These are phyloP conservation scores for Hemicordylus capensis DNA, from an alignment of 2,113 vertebrate species.

Conservation along the genomic window DNA sequence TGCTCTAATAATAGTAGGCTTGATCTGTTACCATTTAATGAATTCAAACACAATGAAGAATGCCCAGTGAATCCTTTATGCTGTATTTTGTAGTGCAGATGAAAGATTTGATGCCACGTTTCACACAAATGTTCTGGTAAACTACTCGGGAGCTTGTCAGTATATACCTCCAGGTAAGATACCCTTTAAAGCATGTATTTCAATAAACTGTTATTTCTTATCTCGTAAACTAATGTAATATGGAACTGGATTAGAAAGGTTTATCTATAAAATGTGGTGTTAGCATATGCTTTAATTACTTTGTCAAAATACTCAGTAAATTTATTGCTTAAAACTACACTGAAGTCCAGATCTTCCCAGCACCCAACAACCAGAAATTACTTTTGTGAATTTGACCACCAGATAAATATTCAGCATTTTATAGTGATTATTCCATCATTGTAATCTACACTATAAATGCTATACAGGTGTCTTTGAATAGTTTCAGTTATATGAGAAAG, in stretches of 20 bases:
- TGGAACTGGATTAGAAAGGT: not conserved
- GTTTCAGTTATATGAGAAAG: not conserved
- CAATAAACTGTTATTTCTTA: not conserved
- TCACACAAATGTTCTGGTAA: slow-evolving; percentile 91
- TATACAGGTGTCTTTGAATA: not conserved
- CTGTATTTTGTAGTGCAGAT: slow-evolving; percentile 80
- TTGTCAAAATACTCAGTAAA: not conserved
- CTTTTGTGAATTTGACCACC: not conserved
- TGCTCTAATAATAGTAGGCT: not conserved
- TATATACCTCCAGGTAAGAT: slow-evolving; percentile 90
- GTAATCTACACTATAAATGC: not conserved
- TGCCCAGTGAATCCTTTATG: slow-evolving; percentile 11
- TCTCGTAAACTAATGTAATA: not conserved
- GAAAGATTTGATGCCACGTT: slow-evolving; percentile 92
- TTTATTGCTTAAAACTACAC: not conserved
- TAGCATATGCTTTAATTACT: not conserved
- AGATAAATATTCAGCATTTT: not conserved
- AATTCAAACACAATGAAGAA: not conserved
- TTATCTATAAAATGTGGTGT: not conserved
- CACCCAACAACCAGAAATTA: not conserved
- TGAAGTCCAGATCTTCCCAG: not conserved
- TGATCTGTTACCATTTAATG: not conserved
- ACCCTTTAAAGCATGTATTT: not conserved
- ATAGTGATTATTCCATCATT: not conserved
- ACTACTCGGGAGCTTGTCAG: slow-evolving; percentile 86